Conservation (phyloP, 1,140 invertebrate species). For the Chrysoperla carnea region DNA sequence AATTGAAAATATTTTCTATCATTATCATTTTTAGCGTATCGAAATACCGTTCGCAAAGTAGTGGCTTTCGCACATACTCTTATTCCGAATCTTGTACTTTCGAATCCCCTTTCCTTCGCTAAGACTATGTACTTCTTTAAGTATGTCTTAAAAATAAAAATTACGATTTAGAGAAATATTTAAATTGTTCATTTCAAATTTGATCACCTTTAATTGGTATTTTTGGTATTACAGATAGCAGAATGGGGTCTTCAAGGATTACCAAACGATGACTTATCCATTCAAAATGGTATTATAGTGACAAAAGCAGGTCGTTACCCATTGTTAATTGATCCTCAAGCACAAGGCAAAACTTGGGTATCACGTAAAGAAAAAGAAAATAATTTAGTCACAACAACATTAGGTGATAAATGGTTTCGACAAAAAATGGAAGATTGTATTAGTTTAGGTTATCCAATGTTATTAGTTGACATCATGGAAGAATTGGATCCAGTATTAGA, state of each 20-base stretch:
- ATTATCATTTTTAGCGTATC: no score
- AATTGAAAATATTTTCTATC: no score
- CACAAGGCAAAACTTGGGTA: slow-evolving; percentile 83
- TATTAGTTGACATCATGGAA: slow-evolving; percentile 79
- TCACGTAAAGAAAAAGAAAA: slow-evolving; percentile 70
- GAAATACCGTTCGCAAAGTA: no score
- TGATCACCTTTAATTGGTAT: no score
- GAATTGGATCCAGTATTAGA: slow-evolving; percentile 81
- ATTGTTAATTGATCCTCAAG: slow-evolving; percentile 80
- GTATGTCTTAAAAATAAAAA: no score
- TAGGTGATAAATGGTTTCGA: slow-evolving; percentile 39
- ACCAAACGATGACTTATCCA: slow-evolving; percentile 78
- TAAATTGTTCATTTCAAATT: no score
- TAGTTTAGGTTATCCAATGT: slow-evolving; percentile 61
- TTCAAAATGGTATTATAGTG: slow-evolving; percentile 87
- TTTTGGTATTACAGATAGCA: no score
- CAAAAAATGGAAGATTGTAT: slow-evolving; percentile 78
- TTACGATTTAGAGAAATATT: no score
- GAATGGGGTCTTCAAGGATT: slow-evolving; percentile 87
- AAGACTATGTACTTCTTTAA: no score
- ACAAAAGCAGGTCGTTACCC: slow-evolving; percentile 71
- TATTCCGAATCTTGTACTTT: no score
- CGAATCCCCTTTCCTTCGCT: no score
- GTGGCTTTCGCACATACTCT: no score
- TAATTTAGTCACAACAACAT: slow-evolving; percentile 35